Evolutionary conservation across 2,797 vertebrate genomes (phyloP).

Genomic region (Caiman crocodilus): DNA sequence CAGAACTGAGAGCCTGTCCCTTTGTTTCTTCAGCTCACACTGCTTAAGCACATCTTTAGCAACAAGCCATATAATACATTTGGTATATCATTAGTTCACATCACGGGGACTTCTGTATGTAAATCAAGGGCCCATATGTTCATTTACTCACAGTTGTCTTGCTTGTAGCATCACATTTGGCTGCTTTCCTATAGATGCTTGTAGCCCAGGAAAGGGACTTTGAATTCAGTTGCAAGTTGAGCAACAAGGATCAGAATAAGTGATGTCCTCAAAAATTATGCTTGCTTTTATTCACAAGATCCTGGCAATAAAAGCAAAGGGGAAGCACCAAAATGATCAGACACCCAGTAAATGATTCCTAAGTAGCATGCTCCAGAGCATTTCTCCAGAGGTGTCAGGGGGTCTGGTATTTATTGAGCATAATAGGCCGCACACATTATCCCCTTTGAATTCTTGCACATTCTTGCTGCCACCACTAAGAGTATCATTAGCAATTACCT

Average conservation of each 20-base stretch:
- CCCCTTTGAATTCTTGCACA: constrained; percentile 43
- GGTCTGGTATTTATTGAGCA: constrained; percentile 57
- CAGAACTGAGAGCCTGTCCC: background rate
- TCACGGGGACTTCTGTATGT: background rate
- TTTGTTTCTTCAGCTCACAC: background rate
- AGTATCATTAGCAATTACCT: constrained; percentile 5
- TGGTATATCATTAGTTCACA: background rate
- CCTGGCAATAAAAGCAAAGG: background rate
- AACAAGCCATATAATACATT: background rate
- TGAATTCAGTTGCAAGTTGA: constrained; percentile 22
- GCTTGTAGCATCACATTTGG: constrained; percentile 18
- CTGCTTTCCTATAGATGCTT: constrained; percentile 58
- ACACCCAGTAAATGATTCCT: constrained; percentile 9
- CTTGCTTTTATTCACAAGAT: background rate
- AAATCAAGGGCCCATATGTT: constrained; percentile 5
- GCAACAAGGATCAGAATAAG: background rate
- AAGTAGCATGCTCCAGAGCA: constrained; percentile 19
- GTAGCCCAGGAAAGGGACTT: background rate
- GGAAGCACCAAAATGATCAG: background rate
- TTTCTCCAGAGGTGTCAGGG: constrained; percentile 44
- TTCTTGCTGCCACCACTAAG: constrained; percentile 30
- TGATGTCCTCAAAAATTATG: background rate
- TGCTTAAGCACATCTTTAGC: background rate
- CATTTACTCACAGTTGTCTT: background rate
- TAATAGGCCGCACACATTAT: constrained; percentile 53